Percentiles rank a stretch among this genome's conserved stretches.
These are phyloP conservation scores for Empis livida DNA, from an alignment of 2,888 invertebrate genomes.

Conservation along the genomic window DNA sequence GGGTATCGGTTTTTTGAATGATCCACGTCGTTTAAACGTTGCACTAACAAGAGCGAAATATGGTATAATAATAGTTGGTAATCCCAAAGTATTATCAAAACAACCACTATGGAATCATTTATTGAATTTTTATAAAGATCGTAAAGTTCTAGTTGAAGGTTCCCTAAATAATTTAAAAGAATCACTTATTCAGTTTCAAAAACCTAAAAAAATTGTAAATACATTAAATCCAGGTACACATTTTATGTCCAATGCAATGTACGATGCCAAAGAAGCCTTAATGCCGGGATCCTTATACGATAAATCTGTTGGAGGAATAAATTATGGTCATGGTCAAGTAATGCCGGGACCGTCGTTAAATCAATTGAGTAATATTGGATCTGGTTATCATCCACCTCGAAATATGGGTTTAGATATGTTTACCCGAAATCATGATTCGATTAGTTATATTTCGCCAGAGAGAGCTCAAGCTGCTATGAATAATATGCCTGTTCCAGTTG, in stretches of 20 bases:
- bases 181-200: constrained; percentile 91
- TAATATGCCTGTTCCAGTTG: constrained; percentile 82
- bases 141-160: constrained; percentile 86
- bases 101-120: constrained; percentile 98
- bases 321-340: constrained; percentile 12
- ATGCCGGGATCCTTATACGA: constrained; percentile 91
- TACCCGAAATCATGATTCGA: constrained; percentile 68
- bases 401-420: constrained; percentile 44
- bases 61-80: constrained; percentile 96
- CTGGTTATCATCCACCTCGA: constrained; percentile 1
- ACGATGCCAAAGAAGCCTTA: constrained; percentile 90
- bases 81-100: constrained; percentile 96
- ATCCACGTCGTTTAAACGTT: constrained; percentile 94
- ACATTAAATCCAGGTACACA: constrained; percentile 90
- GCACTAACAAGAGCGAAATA: constrained; percentile 95
- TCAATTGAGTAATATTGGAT: constrained; percentile 8
- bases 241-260: constrained; percentile 96
- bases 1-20: constrained; percentile 97
- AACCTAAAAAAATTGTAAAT: constrained; percentile 91
- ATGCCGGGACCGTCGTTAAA: too few relatives aligned
- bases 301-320: constrained; percentile 42
- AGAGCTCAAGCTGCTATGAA: constrained; percentile 59
- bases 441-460: constrained; percentile 85
- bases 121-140: constrained; percentile 93
- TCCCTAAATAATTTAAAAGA: constrained; percentile 95